Conservation (phyloP, 1,140 invertebrate species). For the Cardiocondyla obscurior region DNA sequence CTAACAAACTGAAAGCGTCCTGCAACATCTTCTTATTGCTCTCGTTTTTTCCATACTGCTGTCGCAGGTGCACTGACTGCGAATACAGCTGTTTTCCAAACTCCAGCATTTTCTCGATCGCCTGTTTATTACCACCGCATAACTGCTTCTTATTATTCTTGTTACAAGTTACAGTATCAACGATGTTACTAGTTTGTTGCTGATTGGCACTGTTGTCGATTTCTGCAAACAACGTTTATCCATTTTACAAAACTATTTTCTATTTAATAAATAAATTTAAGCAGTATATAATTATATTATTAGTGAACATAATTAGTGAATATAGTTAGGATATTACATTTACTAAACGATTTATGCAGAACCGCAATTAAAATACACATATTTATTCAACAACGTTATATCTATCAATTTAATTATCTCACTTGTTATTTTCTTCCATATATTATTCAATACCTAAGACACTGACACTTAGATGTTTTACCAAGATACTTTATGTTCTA, state of each 20-base stretch:
- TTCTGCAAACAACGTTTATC: conserved; percentile 73
- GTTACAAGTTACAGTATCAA: conserved; percentile 71
- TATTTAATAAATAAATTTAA: not conserved
- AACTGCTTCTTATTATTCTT: conserved; percentile 85
- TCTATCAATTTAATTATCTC: not conserved
- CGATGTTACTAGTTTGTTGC: conserved; percentile 68
- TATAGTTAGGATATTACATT: no score
- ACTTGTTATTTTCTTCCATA: not conserved
- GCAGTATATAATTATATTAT: not conserved
- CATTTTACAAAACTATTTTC: not conserved
- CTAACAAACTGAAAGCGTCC: conserved; percentile 98
- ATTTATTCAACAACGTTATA: not conserved
- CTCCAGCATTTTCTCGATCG: conserved; percentile 95
- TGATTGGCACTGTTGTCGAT: conserved; percentile 81
- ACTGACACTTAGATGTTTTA: not conserved
- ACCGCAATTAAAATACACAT: not conserved
- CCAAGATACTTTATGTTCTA: not conserved
- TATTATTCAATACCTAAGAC: not conserved
- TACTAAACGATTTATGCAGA: not conserved
- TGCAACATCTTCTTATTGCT: conserved; percentile 96
- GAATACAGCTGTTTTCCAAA: conserved; percentile 97
- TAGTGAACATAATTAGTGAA: no score
- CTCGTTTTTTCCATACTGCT: conserved; percentile 93
- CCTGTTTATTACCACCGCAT: conserved; percentile 91
- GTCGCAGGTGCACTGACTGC: conserved; percentile 93